Evolutionary conservation across 2,797 vertebrate genomes (phyloP).

Genomic region (Buphagus erythrorhynchus): DNA sequence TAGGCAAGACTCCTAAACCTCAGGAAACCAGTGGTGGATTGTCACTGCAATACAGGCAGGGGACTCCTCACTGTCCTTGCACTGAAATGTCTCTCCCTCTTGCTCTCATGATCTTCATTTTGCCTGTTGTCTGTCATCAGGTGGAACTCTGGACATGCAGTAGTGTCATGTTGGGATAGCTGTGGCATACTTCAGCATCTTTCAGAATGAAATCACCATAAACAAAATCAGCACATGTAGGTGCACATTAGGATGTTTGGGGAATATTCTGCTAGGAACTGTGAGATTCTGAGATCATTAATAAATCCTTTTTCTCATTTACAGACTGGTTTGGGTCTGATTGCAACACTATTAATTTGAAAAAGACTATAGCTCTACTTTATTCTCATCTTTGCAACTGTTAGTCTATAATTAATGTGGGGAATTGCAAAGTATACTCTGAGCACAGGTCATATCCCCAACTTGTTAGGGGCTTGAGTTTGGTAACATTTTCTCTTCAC

Average conservation of each 20-base stretch:
- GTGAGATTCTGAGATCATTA: not conserved
- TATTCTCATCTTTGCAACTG: not conserved
- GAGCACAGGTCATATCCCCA: constrained; percentile 24
- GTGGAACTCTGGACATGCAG: not conserved
- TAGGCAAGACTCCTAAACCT: not conserved
- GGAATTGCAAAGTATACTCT: constrained; percentile 29
- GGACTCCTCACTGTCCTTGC: not conserved
- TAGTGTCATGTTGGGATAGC: not conserved
- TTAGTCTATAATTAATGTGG: constrained; percentile 5
- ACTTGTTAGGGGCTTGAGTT: constrained; percentile 8
- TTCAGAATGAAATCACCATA: not conserved
- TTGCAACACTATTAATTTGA: not conserved
- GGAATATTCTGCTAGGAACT: not conserved
- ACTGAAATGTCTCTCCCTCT: not conserved
- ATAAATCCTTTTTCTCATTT: not conserved
- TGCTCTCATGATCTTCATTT: not conserved
- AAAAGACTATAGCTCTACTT: not conserved
- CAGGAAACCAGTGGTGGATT: not conserved
- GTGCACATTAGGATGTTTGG: not conserved
- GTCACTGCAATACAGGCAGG: not conserved
- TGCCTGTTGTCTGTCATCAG: not conserved
- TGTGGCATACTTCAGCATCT: not conserved
- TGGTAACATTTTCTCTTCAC: constrained; percentile 39
- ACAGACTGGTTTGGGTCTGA: not conserved
- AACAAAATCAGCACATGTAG: not conserved